These are phyloP conservation scores for Eulemur mongoz DNA, from an alignment of 2,797 vertebrate genomes.

Conservation along the genomic window DNA sequence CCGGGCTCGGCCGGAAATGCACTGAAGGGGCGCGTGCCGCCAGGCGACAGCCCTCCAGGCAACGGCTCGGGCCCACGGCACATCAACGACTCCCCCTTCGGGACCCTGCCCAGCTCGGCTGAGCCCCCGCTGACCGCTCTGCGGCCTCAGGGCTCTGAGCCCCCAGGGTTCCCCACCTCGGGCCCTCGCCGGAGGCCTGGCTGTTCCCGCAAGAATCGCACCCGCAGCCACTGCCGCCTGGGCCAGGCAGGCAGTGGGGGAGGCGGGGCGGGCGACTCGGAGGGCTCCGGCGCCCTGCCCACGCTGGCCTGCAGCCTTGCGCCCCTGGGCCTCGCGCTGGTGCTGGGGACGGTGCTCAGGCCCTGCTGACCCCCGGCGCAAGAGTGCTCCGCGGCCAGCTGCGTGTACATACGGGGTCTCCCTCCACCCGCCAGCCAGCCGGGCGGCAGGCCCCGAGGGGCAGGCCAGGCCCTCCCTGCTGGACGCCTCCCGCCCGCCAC, in stretches of 20 bases:
- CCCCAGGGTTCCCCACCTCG: slow-evolving; percentile 91
- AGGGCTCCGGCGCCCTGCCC: slow-evolving; percentile 82
- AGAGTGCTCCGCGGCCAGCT: slow-evolving; percentile 35
- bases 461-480: slow-evolving; percentile 48
- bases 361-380: slow-evolving; percentile 48
- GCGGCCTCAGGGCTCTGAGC: slow-evolving; percentile 92
- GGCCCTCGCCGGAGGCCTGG: slow-evolving; percentile 97
- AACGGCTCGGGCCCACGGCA: slow-evolving; percentile 93
- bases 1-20: slow-evolving; percentile 82
- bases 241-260: slow-evolving; percentile 89
- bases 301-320: slow-evolving; percentile 56
- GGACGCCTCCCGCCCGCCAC: neutral
- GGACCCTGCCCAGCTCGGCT: slow-evolving; percentile 93
- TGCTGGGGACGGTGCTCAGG: slow-evolving; percentile 60
- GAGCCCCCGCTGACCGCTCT: slow-evolving; percentile 92
- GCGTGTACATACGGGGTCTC: slow-evolving; percentile 75
- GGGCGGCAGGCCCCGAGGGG: neutral
- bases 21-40: slow-evolving; percentile 87
- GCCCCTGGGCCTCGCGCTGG: slow-evolving; percentile 41
- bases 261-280: neutral
- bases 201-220: slow-evolving; percentile 96
- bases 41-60: slow-evolving; percentile 90
- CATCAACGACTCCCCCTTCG: slow-evolving; percentile 94
- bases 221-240: slow-evolving; percentile 93
- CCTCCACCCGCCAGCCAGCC: slow-evolving; percentile 49